phyloP scores from a whole-genome alignment of 2,797 vertebrate species.

The Rhodeus uyekii region DNA sequence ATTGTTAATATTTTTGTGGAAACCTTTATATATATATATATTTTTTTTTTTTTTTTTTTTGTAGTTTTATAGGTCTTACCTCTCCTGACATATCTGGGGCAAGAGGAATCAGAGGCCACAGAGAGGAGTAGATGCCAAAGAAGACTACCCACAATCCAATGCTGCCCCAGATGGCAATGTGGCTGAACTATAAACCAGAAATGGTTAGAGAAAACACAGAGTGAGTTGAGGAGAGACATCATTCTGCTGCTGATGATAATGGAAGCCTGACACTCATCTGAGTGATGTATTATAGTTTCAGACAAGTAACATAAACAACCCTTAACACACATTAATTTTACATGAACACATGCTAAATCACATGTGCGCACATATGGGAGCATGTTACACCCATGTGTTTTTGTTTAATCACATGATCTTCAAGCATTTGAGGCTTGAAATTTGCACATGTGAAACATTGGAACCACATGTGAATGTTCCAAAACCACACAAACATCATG shows the following conservation, averaged over 20 bases:
- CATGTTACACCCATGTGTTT: conserved; percentile 21
- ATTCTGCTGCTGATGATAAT: background rate
- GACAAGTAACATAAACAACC: background rate
- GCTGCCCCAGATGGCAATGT: conserved; percentile 99
- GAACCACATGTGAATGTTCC: background rate
- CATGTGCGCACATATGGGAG: conserved; percentile 20
- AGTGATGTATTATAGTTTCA: background rate
- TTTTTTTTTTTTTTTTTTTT: too few relatives aligned
- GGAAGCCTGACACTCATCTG: background rate
- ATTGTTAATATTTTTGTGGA: background rate
- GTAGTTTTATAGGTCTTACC: too few relatives aligned
- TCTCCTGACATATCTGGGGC: conserved; percentile 99
- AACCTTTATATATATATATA: too few relatives aligned
- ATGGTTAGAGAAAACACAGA: conserved; percentile 3
- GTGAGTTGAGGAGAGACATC: background rate
- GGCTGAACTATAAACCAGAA: conserved; percentile 86
- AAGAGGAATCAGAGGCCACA: conserved; percentile 94
- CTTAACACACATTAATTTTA: background rate
- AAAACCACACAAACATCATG: conserved; percentile 4
- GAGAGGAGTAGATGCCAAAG: conserved; percentile 93
- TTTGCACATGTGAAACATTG: conserved; percentile 27
- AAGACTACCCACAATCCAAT: conserved; percentile 96
- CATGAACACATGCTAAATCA: conserved; percentile 2
- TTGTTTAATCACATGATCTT: conserved; percentile 28
- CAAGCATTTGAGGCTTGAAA: conserved; percentile 16